These are phyloP conservation scores for Heterodera filipjevi DNA, from an alignment of 2,888 invertebrate species.

Conservation along the genomic window DNA sequence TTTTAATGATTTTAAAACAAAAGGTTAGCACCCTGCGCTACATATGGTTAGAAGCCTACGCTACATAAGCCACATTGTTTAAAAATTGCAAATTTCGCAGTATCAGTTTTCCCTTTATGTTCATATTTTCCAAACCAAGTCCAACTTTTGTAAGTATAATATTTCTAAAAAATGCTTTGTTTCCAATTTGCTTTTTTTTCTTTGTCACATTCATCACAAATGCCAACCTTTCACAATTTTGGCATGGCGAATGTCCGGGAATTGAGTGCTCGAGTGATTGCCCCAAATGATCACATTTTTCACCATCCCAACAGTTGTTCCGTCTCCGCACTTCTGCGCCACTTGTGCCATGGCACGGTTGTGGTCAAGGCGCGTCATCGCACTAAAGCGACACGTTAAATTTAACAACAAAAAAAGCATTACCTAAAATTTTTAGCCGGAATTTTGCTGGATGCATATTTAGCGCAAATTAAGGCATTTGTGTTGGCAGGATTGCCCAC, in stretches of 20 bases:
- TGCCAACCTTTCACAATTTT: slow-evolving; percentile 58
- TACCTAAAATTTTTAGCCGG: slow-evolving; percentile 86
- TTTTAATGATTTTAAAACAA: no score
- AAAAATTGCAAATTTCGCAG: no score
- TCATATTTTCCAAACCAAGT: no score
- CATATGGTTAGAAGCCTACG: no score
- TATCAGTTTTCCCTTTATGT: no score
- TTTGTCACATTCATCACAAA: background rate
- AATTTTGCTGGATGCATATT: slow-evolving; percentile 88
- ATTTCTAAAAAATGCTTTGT: no score
- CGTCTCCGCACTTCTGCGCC: slow-evolving; percentile 30
- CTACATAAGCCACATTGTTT: no score
- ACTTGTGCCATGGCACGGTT: slow-evolving; percentile 90
- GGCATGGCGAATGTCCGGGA: slow-evolving; percentile 81
- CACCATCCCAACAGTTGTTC: slow-evolving; percentile 28
- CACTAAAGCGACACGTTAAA: slow-evolving; percentile 69
- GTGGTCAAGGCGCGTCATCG: slow-evolving; percentile 96
- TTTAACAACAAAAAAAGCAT: background rate
- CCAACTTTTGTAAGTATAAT: no score
- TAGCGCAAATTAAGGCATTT: slow-evolving; percentile 87
- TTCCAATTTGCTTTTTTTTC: no score
- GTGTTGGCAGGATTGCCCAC: slow-evolving; percentile 99
- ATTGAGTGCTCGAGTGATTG: slow-evolving; percentile 98
- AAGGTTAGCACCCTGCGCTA: no score
- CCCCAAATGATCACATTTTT: slow-evolving; percentile 87